A percentile compares a stretch with the other conserved stretches of the same genome.
phyloP scores from a whole-genome alignment of 2,797 vertebrate species.

The Atherinosoma microstoma region DNA sequence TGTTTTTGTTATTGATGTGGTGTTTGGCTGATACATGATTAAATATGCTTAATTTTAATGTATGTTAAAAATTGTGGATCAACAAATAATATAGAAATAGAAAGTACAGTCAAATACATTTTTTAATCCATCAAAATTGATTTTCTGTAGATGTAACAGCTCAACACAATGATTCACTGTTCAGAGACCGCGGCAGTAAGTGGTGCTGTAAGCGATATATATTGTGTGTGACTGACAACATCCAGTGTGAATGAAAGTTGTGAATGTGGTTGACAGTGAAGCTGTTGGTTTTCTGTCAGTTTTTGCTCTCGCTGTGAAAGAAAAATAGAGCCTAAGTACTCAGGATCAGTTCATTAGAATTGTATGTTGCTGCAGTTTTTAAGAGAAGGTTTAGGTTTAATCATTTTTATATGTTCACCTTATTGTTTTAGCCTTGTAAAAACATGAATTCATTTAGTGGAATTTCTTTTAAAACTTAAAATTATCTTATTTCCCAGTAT shows the following conservation, averaged over 20 bases:
- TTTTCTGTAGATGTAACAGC: neutral
- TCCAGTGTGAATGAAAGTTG: constrained; percentile 41
- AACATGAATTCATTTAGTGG: too few species aligned
- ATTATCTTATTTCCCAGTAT: too few species aligned
- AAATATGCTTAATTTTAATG: neutral
- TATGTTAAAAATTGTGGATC: neutral
- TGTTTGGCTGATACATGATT: neutral
- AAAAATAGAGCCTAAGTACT: constrained; percentile 23
- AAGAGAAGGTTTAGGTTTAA: neutral
- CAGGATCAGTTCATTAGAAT: constrained; percentile 46
- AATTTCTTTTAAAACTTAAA: too few species aligned
- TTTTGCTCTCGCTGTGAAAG: constrained; percentile 44
- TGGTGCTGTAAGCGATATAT: neutral
- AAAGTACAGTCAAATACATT: neutral
- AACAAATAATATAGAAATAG: neutral
- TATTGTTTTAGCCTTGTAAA: neutral
- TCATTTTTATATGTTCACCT: neutral
- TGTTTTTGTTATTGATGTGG: too few species aligned
- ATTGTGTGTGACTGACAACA: neutral
- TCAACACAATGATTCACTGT: neutral
- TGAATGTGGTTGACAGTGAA: constrained; percentile 20
- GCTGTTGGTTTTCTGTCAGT: constrained; percentile 52
- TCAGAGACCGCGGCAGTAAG: neutral
- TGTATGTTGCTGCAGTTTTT: constrained; percentile 47
- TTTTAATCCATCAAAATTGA: neutral